phyloP scores from a whole-genome alignment of 2,113 vertebrate species.

The Stegastes partitus region DNA sequence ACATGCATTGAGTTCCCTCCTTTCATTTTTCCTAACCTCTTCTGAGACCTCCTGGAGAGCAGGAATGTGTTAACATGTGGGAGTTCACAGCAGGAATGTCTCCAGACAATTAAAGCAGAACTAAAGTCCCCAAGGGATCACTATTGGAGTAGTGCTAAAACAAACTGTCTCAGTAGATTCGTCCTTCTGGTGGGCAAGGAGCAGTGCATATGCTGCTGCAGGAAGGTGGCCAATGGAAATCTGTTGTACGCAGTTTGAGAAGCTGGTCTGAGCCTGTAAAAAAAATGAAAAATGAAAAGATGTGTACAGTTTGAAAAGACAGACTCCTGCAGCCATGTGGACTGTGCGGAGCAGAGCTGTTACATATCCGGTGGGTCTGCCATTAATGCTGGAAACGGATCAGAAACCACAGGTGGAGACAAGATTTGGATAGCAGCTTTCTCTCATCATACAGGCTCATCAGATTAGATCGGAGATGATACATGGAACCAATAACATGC shows the following conservation, averaged over 20 bases:
- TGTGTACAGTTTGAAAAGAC: background rate
- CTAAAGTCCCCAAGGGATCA: slow-evolving; percentile 17
- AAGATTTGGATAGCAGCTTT: background rate
- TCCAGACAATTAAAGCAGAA: slow-evolving; percentile 47
- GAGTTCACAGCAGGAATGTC: slow-evolving; percentile 29
- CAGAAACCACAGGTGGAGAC: background rate
- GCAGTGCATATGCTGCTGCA: background rate
- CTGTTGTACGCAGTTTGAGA: background rate
- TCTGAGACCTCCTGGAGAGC: background rate
- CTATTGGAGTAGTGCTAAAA: slow-evolving; percentile 12
- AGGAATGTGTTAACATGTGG: slow-evolving; percentile 1
- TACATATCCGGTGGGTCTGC: background rate
- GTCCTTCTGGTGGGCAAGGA: background rate
- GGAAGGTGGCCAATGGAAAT: background rate
- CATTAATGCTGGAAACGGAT: background rate
- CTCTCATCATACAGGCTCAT: background rate
- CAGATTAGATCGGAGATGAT: background rate
- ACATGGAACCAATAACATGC: fast-evolving
- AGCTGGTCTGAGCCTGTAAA: background rate
- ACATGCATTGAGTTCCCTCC: too few relatives aligned
- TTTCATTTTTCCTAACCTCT: background rate
- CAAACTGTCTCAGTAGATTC: slow-evolving; percentile 46
- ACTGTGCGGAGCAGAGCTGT: background rate
- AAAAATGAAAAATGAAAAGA: slow-evolving; percentile 21
- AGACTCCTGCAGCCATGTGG: background rate